Evolutionary conservation across 37 sponge, comb jelly and placozoan species (phyloP).

Genomic region (Lycopodina hypogea): DNA sequence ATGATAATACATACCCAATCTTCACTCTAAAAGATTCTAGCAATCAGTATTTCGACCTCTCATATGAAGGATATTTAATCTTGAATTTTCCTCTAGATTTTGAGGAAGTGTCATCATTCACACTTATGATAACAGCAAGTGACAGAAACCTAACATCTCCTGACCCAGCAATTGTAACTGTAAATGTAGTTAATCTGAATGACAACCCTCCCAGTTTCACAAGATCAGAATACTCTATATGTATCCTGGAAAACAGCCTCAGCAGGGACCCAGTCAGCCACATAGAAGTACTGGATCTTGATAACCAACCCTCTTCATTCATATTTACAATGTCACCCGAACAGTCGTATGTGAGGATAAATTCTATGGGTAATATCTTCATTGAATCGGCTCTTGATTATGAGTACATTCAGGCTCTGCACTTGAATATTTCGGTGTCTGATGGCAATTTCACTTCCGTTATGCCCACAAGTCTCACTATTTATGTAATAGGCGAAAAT

Average conservation of each 20-base stretch:
- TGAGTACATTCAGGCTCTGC: slow-evolving; percentile 34
- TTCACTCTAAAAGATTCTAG: background rate
- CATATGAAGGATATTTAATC: slow-evolving; percentile 32
- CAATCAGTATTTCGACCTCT: background rate
- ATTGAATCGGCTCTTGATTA: slow-evolving; percentile 47
- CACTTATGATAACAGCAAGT: slow-evolving; percentile 16
- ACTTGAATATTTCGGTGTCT: slow-evolving; percentile 29
- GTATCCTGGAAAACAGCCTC: slow-evolving; percentile 34
- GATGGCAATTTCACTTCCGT: slow-evolving; percentile 49
- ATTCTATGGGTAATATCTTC: slow-evolving; percentile 28
- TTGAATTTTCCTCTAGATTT: slow-evolving; percentile 38
- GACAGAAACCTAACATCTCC: slow-evolving; percentile 36
- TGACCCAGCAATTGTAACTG: slow-evolving; percentile 21
- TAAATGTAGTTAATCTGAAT: slow-evolving; percentile 46
- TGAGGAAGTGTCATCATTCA: slow-evolving; percentile 20
- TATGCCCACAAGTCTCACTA: slow-evolving; percentile 24
- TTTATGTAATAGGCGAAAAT: slow-evolving; percentile 53
- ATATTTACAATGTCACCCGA: background rate
- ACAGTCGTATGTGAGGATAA: background rate
- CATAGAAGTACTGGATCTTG: slow-evolving; percentile 25
- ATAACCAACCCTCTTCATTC: background rate
- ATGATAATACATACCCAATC: background rate
- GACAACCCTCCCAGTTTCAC: slow-evolving; percentile 57
- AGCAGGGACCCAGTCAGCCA: slow-evolving; percentile 12
- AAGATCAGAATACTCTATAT: slow-evolving; percentile 5